phyloP scores from a whole-genome alignment of 2,888 invertebrate species.

The Molanna angustata region DNA sequence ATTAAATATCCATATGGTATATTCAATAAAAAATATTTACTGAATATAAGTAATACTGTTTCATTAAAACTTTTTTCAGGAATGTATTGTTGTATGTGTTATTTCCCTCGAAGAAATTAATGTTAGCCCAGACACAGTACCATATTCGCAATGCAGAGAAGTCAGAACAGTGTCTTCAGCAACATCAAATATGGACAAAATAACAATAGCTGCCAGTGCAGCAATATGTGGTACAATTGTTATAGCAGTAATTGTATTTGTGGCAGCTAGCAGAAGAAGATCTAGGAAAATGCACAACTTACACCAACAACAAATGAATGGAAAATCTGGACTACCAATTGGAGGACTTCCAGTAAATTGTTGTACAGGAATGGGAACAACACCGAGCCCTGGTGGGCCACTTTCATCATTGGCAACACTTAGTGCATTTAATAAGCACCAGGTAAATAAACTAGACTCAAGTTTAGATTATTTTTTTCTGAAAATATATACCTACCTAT shows the following conservation, averaged over 20 bases:
- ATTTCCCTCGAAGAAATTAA: constrained; percentile 85
- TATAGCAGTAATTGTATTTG: constrained; percentile 85
- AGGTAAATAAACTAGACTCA: no score
- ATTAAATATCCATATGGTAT: background rate
- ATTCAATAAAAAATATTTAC: background rate
- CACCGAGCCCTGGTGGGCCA: constrained; percentile 76
- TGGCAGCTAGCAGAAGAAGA: constrained; percentile 79
- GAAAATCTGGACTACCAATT: constrained; percentile 63
- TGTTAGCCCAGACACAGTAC: constrained; percentile 83
- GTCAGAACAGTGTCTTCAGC: constrained; percentile 81
- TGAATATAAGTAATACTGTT: constrained; percentile 1
- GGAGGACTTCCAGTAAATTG: constrained; percentile 77
- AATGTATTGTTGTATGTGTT: constrained; percentile 92
- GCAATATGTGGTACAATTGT: constrained; percentile 92
- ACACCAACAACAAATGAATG: constrained; percentile 61
- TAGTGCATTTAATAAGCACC: constrained; percentile 80
- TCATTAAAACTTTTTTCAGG: constrained; percentile 52
- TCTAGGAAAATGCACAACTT: constrained; percentile 74
- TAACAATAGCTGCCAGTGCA: constrained; percentile 90
- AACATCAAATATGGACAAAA: constrained; percentile 90
- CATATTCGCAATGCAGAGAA: constrained; percentile 84
- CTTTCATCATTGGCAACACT: constrained; percentile 80
- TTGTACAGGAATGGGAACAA: constrained; percentile 68
- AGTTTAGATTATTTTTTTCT: no score
- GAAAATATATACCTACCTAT: no score